Evolutionary conservation across 1,140 invertebrate species (phyloP), one percentile per base, ranked within the genome.

Genomic region (Tetraneura akinire): DNA sequence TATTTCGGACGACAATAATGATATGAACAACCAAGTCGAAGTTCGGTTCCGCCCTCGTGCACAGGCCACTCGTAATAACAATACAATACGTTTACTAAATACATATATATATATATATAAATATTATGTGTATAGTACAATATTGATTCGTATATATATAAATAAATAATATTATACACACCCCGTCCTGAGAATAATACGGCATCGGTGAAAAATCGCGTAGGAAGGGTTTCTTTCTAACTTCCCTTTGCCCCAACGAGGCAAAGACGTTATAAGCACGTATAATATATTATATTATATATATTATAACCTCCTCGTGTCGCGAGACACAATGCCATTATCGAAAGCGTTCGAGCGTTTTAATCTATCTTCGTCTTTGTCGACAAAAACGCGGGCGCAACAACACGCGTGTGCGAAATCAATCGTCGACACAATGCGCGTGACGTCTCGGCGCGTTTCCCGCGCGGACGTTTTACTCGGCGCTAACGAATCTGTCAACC

Each of bases 351-450:
- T 66, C 32, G 62, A 66, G 62, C 62, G 62, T 66, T 66, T 37
- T 66, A 66, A 66, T 66, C 62, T 66, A 66, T 66, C 62, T 66
- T 66, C 62, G 62, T 66, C 62, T 66, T 66, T 66, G 62, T 66
- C 62, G 32, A 42, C 62, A 18, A 21, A 37, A 66, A 66, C 18
- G n/a, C 29, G 13, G 9, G 62, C 10, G 32, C 3, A 37, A 51
- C 49, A 51, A 51, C 49, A 51, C 49, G n/a, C n/a, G 62, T 37
- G 18, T 13, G 32, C 32, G 29, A 66, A 66, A 66, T 66, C 62
- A 66, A 66, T 66, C 62, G 62, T 37, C 26, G 60, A 66, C 62
- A 66, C 62, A 37, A 66, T 37, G 26, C 57, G 26, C 26, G 57
- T 14, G 14, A 57, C 21, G 23, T 11, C 23, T 37, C 21, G 4